Evolutionary conservation across 1,140 invertebrate genomes (phyloP), one percentile per base, ranked within the genome.

Genomic region (Drosophila eugracilis): DNA sequence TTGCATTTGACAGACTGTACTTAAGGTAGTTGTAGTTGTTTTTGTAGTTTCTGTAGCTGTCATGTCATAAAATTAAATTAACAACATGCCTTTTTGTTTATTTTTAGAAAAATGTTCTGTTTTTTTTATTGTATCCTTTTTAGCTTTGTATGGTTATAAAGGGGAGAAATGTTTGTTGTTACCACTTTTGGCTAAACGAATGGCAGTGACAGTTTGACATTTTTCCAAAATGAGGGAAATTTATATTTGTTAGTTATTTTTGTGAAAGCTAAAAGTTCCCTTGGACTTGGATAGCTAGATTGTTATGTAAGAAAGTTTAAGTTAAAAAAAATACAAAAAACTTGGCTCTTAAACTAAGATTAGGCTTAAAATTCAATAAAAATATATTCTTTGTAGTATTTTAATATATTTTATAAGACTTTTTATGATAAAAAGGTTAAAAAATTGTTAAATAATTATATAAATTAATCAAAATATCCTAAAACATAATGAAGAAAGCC

Each of bases 61-160:
- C 77, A 77, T 76, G 81, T 80, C 80, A 85, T 65, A 70, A 81
- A 86, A 86, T 86, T 72, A 62, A 77, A 86, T 80, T 85, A 79
- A 73, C 80, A 85, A 53, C 59, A 47, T 28, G n/a, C 21, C 36
- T 30, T 34, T 36, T 45, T 57, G 50, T 45, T 45, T 75, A 66
- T 75, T 75, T 75, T 75, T 58, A 66, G 71, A 73, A 48, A 60
- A 30, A 34, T 53, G 45, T 53, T 49, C 26, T 39, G 14, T n/a
- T 21, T 39, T 12, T 7, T n/a, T n/a, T n/a, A n/a, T n/a, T n/a
- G n/a, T n/a, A 28, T 44, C 5, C n/a, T 10, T 45, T 21, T 32
- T 28, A 48, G 48, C 34, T 67, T 67, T 67, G 37, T 62, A 66
- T 67, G 60, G 36, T 34, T 66, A 22, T 52, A 45, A n/a, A n/a